Evolutionary conservation across 2,888 invertebrate genomes (phyloP).

Genomic region (Eristalis tenax): DNA sequence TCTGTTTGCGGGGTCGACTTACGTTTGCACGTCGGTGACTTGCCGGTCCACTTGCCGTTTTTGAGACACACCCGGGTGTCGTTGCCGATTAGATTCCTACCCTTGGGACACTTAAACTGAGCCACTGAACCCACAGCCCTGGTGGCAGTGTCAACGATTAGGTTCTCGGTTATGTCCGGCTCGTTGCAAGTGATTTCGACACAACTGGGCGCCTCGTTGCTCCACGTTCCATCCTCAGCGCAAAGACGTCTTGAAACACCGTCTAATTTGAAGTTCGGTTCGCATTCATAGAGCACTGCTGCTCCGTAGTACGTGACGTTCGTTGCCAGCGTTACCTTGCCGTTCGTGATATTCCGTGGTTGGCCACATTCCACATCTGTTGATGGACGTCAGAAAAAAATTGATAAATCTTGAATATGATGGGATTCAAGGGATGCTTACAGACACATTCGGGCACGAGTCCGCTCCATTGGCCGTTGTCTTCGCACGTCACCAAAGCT

Average conservation of each 20-base stretch:
- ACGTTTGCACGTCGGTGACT: slow-evolving; percentile 91
- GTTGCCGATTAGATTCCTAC: slow-evolving; percentile 90
- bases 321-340: slow-evolving; percentile 89
- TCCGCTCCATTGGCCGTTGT: slow-evolving; percentile 92
- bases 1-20: slow-evolving; percentile 78
- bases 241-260: slow-evolving; percentile 92
- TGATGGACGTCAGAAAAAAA: slow-evolving; percentile 51
- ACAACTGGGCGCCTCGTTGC: slow-evolving; percentile 91
- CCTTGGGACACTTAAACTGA: slow-evolving; percentile 91
- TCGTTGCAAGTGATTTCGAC: slow-evolving; percentile 91
- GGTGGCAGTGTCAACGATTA: slow-evolving; percentile 84
- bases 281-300: slow-evolving; percentile 91
- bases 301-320: slow-evolving; percentile 95
- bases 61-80: slow-evolving; percentile 88
- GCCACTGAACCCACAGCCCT: slow-evolving; percentile 90
- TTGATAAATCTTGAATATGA: not conserved
- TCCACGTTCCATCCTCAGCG: slow-evolving; percentile 95
- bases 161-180: slow-evolving; percentile 84
- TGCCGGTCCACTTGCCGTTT: slow-evolving; percentile 91
- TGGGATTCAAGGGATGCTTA: slow-evolving; percentile 81
- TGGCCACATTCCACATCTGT: slow-evolving; percentile 93
- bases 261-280: slow-evolving; percentile 89
- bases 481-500: slow-evolving; percentile 92
- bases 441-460: slow-evolving; percentile 91
- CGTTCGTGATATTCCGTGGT: slow-evolving; percentile 87